phyloP scores from a whole-genome alignment of 35 echinoderm and acorn worm genomes.

The Ophiothrix spiculata region DNA sequence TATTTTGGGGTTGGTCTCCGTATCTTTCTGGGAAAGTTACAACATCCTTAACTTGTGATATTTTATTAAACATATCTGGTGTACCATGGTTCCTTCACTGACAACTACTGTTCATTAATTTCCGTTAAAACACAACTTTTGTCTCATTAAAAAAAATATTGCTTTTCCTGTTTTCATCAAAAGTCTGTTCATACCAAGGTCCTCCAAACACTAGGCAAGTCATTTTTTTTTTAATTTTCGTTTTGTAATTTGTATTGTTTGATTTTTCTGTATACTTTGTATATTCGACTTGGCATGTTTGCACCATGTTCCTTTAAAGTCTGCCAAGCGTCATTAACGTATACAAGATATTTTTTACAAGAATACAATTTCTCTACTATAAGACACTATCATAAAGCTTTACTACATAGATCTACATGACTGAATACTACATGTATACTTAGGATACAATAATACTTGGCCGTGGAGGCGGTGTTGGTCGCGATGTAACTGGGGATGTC shows the following conservation, averaged over 20 bases:
- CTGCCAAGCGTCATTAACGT: background rate
- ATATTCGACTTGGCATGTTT: background rate
- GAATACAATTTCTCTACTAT: slow-evolving; percentile 6
- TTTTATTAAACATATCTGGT: background rate
- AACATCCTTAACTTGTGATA: background rate
- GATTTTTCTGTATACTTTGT: background rate
- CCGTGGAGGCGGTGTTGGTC: background rate
- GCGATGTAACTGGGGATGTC: background rate
- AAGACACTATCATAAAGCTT: background rate
- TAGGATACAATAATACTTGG: slow-evolving; percentile 84
- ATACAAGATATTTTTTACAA: background rate
- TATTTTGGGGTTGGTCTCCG: background rate
- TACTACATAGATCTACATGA: background rate
- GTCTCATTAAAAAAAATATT: background rate
- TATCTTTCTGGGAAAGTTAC: background rate
- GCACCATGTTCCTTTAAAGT: slow-evolving; percentile 3
- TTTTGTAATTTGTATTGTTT: background rate
- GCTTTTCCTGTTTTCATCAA: background rate
- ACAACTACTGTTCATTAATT: background rate
- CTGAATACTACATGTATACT: slow-evolving; percentile 7
- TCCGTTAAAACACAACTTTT: background rate
- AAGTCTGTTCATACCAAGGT: background rate
- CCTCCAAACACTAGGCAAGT: background rate
- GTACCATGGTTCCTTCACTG: background rate
- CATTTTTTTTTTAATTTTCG: background rate